phyloP scores from a whole-genome alignment of 2,888 invertebrate species.

The Choreutis nemorana region DNA sequence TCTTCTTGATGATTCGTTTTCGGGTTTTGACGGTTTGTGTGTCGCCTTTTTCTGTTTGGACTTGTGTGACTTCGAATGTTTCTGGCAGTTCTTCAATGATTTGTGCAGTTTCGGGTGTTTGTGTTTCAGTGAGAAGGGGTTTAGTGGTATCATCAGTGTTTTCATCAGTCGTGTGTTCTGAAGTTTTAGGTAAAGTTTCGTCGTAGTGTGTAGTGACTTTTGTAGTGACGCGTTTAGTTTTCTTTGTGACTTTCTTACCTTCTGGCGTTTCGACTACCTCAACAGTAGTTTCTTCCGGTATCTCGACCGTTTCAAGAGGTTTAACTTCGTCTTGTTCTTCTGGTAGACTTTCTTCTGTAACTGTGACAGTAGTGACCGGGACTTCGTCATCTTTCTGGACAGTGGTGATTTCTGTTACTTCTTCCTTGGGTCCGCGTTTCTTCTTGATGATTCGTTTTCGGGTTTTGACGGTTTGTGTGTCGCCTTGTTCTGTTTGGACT shows the following conservation, averaged over 20 bases:
- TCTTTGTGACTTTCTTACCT: conserved; percentile 6
- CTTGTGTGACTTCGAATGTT: conserved; percentile 36
- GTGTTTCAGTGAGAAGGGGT: conserved; percentile 13
- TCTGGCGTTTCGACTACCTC: conserved; percentile 8
- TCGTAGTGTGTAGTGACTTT: conserved; percentile 23
- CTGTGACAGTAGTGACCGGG: conserved; percentile 20
- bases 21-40: conserved; percentile 32
- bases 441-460: conserved; percentile 23
- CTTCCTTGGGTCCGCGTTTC: conserved; percentile 26
- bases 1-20: conserved; percentile 33
- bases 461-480: conserved; percentile 10
- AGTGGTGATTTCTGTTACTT: conserved; percentile 40
- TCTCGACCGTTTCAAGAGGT: conserved; percentile 18
- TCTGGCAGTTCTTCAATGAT: conserved; percentile 28
- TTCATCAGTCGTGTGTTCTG: conserved; percentile 31
- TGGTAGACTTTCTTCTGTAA: conserved; percentile 17
- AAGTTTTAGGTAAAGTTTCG: conserved; percentile 28
- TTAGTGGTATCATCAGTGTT: conserved; percentile 20
- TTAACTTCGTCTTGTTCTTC: conserved; percentile 19
- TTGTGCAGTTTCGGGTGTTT: conserved; percentile 15
- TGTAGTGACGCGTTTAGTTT: conserved; percentile 31
- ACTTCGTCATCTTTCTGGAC: conserved; percentile 18
- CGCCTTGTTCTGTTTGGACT: conserved; percentile 12
- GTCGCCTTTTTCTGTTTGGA: conserved; percentile 31
- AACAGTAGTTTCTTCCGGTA: conserved; percentile 16